Base-by-base conservation (phyloP, 2,797 vertebrate species). In the Macroramphosus scolopax region DNA sequence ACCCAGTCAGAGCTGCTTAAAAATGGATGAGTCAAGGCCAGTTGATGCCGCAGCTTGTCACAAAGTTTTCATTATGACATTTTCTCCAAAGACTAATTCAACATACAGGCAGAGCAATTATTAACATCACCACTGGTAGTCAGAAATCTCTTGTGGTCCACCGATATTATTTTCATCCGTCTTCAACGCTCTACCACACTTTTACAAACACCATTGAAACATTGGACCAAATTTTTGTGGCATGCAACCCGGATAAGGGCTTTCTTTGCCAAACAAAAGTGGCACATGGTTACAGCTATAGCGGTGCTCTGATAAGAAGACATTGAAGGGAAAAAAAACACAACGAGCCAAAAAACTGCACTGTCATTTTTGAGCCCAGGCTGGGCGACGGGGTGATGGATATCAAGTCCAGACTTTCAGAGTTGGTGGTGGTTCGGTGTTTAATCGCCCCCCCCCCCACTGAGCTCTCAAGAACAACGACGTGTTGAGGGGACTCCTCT, bases 331-430 rank as follows among this genome's bases (percentile, higher is more conserved):
- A 16, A 50, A 40, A 63, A 61, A 59, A 34, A 39, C 39, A 54
- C 40, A 63, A 78, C 32, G 78, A 73, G 53, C 51, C 56, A 75
- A 66, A 88, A 77, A 90, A 93, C 88, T 92, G 92, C 91, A 92
- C 90, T 80, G 74, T 88, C 66, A 86, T 73, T 80, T 83, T 61
- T 43, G 44, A 53, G 66, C 44, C 61, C 38, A 40, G 28, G 17
- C 61, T 49, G 52, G 47, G 51, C 51, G 35, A 50, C 15, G 43
- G 42, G 39, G 46, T 30, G 51, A 39, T 17, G 49, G 58, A 55
- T 40, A 45, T 55, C 14, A 35, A 52, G 70, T 51, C 34, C 40
- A 53, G 63, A 66, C 53, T 38, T 52, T 50, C 18, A 40, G n/a
- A n/a, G n/a, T n/a, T n/a, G n/a, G n/a, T n/a, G n/a, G n/a, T n/a